Conservation (phyloP, 2,797 vertebrate genomes). For the Nyctibius grandis region DNA sequence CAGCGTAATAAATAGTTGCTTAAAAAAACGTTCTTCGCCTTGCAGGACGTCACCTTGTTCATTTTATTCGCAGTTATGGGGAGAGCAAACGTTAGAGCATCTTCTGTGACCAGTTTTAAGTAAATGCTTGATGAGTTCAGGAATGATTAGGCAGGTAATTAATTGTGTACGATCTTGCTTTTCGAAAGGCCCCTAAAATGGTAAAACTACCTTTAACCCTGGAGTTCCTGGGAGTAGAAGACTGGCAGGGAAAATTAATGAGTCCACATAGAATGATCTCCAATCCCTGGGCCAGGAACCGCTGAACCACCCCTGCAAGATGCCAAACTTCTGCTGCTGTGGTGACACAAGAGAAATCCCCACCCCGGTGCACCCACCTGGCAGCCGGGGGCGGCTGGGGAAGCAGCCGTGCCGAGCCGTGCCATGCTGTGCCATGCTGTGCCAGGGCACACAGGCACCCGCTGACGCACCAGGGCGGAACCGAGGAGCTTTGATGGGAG, state of each 20-base stretch:
- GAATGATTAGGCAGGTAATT: constrained; percentile 61
- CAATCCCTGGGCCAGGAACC: constrained; percentile 24
- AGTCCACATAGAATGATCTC: constrained; percentile 65
- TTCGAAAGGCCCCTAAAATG: constrained; percentile 56
- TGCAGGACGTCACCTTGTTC: constrained; percentile 64
- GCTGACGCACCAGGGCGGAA: too few relatives aligned
- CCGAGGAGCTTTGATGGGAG: too few relatives aligned
- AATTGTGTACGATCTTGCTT: constrained; percentile 37
- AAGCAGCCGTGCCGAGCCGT: too few relatives aligned
- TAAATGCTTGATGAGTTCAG: constrained; percentile 58
- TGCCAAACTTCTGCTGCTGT: too few relatives aligned
- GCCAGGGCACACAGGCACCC: too few relatives aligned
- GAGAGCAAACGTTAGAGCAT: constrained; percentile 52
- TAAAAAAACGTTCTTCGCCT: constrained; percentile 46
- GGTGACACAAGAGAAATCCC: not conserved
- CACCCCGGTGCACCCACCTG: not conserved
- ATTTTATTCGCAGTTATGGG: constrained; percentile 56
- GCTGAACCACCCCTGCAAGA: too few relatives aligned
- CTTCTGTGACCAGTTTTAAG: constrained; percentile 67
- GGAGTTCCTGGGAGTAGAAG: constrained; percentile 59
- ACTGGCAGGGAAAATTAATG: constrained; percentile 50
- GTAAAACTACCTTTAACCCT: constrained; percentile 64
- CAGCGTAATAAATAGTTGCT: constrained; percentile 43
- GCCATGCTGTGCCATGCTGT: too few relatives aligned
- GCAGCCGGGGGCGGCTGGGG: too few relatives aligned